Evolutionary conservation across 2,888 invertebrate genomes (phyloP), one percentile per base, ranked within the genome.

Genomic region (Ryuthela nishihirai): DNA sequence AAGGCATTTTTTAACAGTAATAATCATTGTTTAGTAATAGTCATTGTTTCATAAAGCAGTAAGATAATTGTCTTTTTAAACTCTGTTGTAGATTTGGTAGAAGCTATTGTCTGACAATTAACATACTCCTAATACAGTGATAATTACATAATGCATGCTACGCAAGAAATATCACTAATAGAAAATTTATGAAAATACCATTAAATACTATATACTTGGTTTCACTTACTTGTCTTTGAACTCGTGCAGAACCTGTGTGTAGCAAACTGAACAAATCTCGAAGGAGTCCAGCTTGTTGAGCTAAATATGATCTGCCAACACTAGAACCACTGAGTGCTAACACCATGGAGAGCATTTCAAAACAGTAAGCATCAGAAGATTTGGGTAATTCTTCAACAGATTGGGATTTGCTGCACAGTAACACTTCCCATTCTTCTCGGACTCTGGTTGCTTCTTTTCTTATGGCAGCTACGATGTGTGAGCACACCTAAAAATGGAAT

Each of bases 321-420:
- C 85, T 82, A 67, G 93, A 94, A 3, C 95, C 95, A 64, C 93
- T 94, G 36, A 97, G 76, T 0, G 97, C 95, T 68, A 94, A 74
- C 43, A 91, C 94, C 87, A 95, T 87, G 4, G 93, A 93, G 20
- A 97, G 77, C 89, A 97, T 91, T 79, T 97, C 95, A 72, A 95
- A 97, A 76, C 95, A 95, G 74, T 94, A 97, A n/a, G 91, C 91
- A 74, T 97, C 95, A 2, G 71, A 72, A 12, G 69, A 65, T 45
- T 67, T 52, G 23, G 67, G 67, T 6, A 66, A 49, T 54, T 66
- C 65, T 46, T 67, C 67, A 21, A 64, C 58, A 17, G 67, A 67
- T 6, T 62, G 61, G 17, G 67, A 67, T 40, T 65, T 67, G 39
- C 68, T 67, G 4, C 67, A 65, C 10, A 84, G 70, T 26, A 80